A percentile compares a stretch with the other conserved stretches of the same genome.
phyloP scores from a whole-genome alignment of 2,797 vertebrate genomes.

The Fringilla coelebs region DNA sequence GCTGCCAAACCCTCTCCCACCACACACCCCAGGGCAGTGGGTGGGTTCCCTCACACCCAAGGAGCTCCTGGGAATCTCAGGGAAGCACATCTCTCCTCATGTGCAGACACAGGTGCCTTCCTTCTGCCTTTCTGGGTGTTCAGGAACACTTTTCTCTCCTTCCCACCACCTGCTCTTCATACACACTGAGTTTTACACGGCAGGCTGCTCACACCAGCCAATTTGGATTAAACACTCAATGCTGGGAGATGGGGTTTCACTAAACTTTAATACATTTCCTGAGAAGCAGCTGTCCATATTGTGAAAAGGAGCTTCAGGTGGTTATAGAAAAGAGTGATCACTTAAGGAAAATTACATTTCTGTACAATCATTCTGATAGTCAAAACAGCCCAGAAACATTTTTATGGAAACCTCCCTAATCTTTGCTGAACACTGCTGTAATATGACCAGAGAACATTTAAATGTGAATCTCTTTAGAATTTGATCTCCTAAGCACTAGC shows the following conservation, averaged over 20 bases:
- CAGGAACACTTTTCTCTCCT: neutral
- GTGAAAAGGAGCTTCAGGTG: neutral
- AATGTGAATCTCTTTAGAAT: neutral
- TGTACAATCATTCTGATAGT: neutral
- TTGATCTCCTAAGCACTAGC: neutral
- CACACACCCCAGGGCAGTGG: accelerated
- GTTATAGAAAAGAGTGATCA: neutral
- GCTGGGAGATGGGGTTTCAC: neutral
- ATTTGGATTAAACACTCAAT: neutral
- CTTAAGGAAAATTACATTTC: neutral
- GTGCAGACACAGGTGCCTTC: neutral
- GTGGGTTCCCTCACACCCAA: neutral
- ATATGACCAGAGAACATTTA: neutral
- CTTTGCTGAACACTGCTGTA: neutral
- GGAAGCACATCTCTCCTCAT: neutral
- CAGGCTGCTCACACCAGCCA: neutral
- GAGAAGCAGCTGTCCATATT: neutral
- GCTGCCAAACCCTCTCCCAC: neutral
- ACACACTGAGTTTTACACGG: neutral
- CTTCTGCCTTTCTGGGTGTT: neutral
- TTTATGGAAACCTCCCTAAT: neutral
- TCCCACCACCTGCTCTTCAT: neutral
- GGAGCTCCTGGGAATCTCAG: neutral
- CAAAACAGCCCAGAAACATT: neutral
- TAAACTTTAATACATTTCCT: neutral